These are phyloP conservation scores for Holcopasites calliopsidis DNA, from an alignment of 1,140 invertebrate species.

Conservation along the genomic window DNA sequence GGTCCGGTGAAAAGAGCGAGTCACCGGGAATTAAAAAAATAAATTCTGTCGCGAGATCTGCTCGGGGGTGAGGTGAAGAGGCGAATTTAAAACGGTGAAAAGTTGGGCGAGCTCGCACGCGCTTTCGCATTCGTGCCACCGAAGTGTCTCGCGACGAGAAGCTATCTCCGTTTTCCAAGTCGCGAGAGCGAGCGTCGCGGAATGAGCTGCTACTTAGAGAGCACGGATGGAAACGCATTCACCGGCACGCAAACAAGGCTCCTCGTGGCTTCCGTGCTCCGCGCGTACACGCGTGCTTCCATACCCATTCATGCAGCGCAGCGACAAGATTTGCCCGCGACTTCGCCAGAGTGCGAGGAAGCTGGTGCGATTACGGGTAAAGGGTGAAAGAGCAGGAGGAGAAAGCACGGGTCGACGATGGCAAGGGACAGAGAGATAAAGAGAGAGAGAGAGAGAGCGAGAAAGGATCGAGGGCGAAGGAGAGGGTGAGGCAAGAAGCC, in stretches of 20 bases:
- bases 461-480: neutral
- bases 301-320: constrained; percentile 13
- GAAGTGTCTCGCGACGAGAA: constrained; percentile 12
- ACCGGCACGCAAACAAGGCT: constrained; percentile 68
- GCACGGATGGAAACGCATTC: constrained; percentile 70
- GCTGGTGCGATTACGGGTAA: neutral
- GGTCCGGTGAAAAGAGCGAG: constrained; percentile 18
- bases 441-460: no score
- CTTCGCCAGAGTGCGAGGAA: constrained; percentile 3
- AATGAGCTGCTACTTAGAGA: constrained; percentile 75
- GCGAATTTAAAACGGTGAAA: neutral
- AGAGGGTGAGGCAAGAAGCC: constrained; percentile 1
- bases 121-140: constrained; percentile 10
- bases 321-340: constrained; percentile 44
- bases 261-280: constrained; percentile 17
- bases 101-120: neutral
- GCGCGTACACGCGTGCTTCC: constrained; percentile 9
- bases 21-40: neutral
- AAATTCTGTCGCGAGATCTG: constrained; percentile 5
- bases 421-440: neutral
- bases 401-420: constrained; percentile 10
- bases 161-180: constrained; percentile 48
- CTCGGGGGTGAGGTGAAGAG: neutral
- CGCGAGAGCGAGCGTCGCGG: constrained; percentile 54
- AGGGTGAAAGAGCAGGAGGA: neutral